These are phyloP conservation scores for Drosophila formosana DNA, from an alignment of 2,888 invertebrate species.

Conservation along the genomic window DNA sequence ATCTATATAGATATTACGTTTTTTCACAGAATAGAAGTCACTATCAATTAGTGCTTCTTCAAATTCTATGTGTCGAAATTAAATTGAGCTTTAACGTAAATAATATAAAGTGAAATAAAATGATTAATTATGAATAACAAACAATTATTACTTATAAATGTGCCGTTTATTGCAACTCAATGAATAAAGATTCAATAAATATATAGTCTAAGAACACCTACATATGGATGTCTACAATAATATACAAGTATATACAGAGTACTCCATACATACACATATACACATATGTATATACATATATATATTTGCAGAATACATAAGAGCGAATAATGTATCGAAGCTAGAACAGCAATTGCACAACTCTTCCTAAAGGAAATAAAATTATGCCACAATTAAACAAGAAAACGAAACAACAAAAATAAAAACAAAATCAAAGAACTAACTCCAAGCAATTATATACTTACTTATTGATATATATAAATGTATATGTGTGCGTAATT, in stretches of 20 bases:
- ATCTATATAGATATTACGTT: constrained; percentile 9
- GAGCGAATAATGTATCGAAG: constrained; percentile 53
- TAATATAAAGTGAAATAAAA: constrained; percentile 16
- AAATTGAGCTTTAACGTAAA: constrained; percentile 77
- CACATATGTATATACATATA: constrained; percentile 42
- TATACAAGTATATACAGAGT: constrained; percentile 48
- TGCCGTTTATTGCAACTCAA: constrained; percentile 69
- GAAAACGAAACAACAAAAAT: constrained; percentile 15
- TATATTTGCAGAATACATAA: constrained; percentile 32
- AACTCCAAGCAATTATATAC: constrained; percentile 77
- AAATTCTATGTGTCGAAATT: constrained; percentile 74
- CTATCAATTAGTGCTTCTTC: constrained; percentile 47
- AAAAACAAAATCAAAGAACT: constrained; percentile 52
- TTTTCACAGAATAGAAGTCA: constrained; percentile 37
- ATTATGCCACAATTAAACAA: constrained; percentile 71
- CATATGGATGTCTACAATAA: constrained; percentile 72
- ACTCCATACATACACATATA: constrained; percentile 12
- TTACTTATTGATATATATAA: constrained; percentile 30
- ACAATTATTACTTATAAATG: constrained; percentile 77
- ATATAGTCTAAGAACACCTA: constrained; percentile 42
- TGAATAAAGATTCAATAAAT: constrained; percentile 32
- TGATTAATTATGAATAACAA: constrained; percentile 14
- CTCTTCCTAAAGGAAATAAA: constrained; percentile 80
- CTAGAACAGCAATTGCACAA: constrained; percentile 75
- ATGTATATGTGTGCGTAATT: constrained; percentile 50